Base-by-base conservation (phyloP, 2,888 invertebrate species). In the Himalopsyche kuldschensis region DNA sequence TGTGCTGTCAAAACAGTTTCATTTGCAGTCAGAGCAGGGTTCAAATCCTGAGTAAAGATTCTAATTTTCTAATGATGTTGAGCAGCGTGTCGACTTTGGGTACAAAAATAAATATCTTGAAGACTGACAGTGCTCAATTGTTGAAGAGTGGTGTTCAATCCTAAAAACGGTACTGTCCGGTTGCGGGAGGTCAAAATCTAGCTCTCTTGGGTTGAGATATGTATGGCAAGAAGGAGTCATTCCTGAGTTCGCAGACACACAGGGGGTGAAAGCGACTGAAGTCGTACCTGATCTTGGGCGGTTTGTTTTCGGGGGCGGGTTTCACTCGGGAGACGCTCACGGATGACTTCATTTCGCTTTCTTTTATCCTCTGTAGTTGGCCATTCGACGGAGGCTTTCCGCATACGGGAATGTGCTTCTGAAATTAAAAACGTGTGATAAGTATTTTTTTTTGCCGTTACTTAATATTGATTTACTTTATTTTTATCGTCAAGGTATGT, bases 361-460 rank as follows among this genome's bases (percentile, higher is more conserved):
- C 86, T 63, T 86, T 85, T 81, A 86, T 86, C 63, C 80, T 84
- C 47, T 86, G 86, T n/a, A 86, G 82, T 32, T 86, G 86, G 4
- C 86, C 86, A 20, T 86, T 86, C n/a, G 85, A 84, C 0, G 84
- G 82, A 10, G 84, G 84, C 76, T 86, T 86, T 30, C 55, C 78
- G 8, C 82, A 55, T 31, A 82, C 75, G 4, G 85, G 80, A 55
- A 85, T 48, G 69, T 86, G 86, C 81, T 86, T 86, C 86, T 86
- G 83, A 31, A 84, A 47, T 48, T 15, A 81, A 8, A 31, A 41
- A 41, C 11, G 35, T 8, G 4, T n/a, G n/a, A n/a, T n/a, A n/a
- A n/a, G n/a, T 35, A 15, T 11, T 15, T 2, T 41, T 41, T 27
- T 69, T n/a, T 69, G 30, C 3, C 11, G 10, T 6, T 41, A 15